Conservation (phyloP, 2,113 vertebrate genomes). For the Oxyura jamaicensis region DNA sequence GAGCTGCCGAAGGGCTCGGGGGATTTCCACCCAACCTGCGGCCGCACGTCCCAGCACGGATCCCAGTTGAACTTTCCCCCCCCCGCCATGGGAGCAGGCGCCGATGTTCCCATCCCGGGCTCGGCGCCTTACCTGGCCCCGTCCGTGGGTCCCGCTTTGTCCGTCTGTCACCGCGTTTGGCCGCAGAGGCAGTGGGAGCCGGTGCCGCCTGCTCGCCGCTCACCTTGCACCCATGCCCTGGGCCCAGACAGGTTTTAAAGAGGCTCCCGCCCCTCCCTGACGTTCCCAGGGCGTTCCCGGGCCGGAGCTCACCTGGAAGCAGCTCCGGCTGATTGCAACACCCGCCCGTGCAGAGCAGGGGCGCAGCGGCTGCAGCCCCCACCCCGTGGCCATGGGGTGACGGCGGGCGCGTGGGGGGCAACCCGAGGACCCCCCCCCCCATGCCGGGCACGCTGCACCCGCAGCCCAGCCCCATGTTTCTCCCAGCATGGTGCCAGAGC, state of each 20-base stretch:
- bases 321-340: background rate
- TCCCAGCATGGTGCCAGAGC: too few species aligned
- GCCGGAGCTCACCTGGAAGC: background rate
- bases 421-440: background rate
- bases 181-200: background rate
- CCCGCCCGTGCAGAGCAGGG: background rate
- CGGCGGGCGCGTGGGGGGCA: rapidly evolving
- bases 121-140: background rate
- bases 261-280: slow-evolving; percentile 49
- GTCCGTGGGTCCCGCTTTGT: background rate
- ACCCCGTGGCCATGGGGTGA: rapidly evolving
- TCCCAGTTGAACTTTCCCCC: rapidly evolving
- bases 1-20: background rate
- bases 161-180: background rate
- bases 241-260: slow-evolving; percentile 37
- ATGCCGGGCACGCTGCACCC: rapidly evolving
- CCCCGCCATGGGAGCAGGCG: rapidly evolving
- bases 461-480: background rate
- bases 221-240: background rate
- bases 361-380: rapidly evolving
- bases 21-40: background rate
- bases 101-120: rapidly evolving
- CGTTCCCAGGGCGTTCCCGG: slow-evolving; percentile 46
- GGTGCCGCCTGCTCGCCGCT: background rate
- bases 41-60: rapidly evolving